Evolutionary conservation across 2,113 vertebrate genomes (phyloP), one percentile per base, ranked within the genome.

Genomic region (Xiphophorus hellerii): DNA sequence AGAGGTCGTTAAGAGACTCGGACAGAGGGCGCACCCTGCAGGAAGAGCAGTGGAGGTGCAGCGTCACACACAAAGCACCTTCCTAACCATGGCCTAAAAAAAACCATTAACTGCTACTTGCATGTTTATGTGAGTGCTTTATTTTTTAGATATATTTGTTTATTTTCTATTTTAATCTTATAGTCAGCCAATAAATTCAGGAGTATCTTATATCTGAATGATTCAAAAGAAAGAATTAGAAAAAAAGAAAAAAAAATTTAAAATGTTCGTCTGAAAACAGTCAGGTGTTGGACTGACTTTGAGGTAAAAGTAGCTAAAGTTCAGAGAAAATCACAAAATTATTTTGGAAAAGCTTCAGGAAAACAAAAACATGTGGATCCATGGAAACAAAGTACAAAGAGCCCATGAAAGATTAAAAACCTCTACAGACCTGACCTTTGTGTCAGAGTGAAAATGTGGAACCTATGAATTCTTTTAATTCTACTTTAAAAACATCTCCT

Each of bases 1-100:
- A 94, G 82, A 95, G 91, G 91, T 95, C 95, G 80, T 93, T 93
- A 81, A 95, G 83, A 31, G 94, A 95, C 85, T 95, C 94, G 28
- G 95, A 94, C 72, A 95, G 91, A 88, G 93, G 93, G 92, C 92
- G 94, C 84, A 95, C 93, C 91, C 95, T 95, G 84, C 84, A 92
- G 91, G 87, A 88, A 4, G 10, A 81, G 66, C 28, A 80, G 31
- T 63, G 83, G 44, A 87, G 60, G 37, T 17, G 83, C 84, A 75
- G 31, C 27, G 11, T 67, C 39, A 67, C 8, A 22, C 1, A 4
- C 3, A 27, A 48, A 25, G 14, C 0, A 54, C 3, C 14, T 42
- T 4, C n/a, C 3, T 31, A 2, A 13, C 13, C 29, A 8, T 54
- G 51, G 51, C 8, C 51, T 54, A 25, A 17, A 25, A 15, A n/a